Evolutionary conservation across 2,888 invertebrate genomes (phyloP).

Genomic region (Drosophila borborema): DNA sequence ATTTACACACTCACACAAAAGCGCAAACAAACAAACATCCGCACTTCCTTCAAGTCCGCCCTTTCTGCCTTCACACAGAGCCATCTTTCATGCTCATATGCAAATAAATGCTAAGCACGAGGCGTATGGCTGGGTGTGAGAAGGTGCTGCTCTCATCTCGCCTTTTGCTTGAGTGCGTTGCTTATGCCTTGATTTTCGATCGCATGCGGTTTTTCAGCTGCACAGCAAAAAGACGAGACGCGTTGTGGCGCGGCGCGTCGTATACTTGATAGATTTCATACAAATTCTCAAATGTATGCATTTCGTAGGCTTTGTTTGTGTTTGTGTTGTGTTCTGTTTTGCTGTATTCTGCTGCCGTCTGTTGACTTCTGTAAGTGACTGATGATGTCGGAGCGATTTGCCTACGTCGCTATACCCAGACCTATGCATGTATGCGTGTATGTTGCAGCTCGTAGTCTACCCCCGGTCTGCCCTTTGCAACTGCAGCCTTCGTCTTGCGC

Average conservation of each 20-base stretch:
- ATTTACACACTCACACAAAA: conserved; percentile 71
- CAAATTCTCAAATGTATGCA: conserved; percentile 60
- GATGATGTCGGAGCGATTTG: conserved; percentile 59
- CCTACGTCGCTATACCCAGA: conserved; percentile 23
- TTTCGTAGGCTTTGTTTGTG: conserved; percentile 52
- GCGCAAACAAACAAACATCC: conserved; percentile 65
- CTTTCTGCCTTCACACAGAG: conserved; percentile 6
- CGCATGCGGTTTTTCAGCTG: conserved; percentile 14
- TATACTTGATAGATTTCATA: conserved; percentile 71
- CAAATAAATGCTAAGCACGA: conserved; percentile 73
- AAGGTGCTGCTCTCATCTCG: neutral
- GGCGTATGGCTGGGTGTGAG: conserved; percentile 5
- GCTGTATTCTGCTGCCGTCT: conserved; percentile 21
- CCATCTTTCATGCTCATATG: conserved; percentile 58
- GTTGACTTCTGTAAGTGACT: conserved; percentile 63
- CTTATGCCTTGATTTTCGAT: conserved; percentile 46
- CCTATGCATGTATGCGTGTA: conserved; percentile 3
- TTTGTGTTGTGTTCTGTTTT: conserved; percentile 31
- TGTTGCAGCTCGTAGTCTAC: neutral
- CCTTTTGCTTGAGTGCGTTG: conserved; percentile 42
- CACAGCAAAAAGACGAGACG: conserved; percentile 18
- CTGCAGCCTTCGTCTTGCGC: conserved; percentile 39
- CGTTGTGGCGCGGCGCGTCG: conserved; percentile 45
- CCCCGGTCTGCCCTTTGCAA: neutral
- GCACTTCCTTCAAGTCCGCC: conserved; percentile 26